Evolutionary conservation across 2,888 invertebrate genomes (phyloP).

Genomic region (Sinelater perroti): DNA sequence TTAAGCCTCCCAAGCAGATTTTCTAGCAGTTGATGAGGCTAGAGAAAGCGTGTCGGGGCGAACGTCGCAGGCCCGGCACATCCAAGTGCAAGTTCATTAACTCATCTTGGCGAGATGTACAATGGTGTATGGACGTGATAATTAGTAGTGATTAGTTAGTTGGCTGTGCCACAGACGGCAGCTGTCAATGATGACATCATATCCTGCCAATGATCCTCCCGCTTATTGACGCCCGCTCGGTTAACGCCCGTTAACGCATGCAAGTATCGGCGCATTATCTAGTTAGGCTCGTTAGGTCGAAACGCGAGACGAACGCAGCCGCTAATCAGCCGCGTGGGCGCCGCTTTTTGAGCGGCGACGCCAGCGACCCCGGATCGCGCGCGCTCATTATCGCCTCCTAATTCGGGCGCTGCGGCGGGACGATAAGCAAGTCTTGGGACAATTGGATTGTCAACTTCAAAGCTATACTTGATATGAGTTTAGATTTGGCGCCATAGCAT

Average conservation of each 20-base stretch:
- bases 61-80: not conserved
- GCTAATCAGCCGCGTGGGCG: slow-evolving; percentile 15
- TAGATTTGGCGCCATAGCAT: slow-evolving; percentile 52
- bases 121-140: slow-evolving; percentile 32
- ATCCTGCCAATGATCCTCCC: slow-evolving; percentile 55
- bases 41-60: too few relatives aligned
- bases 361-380: too few relatives aligned
- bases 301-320: slow-evolving; percentile 28
- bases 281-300: slow-evolving; percentile 42
- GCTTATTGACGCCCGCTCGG: slow-evolving; percentile 53
- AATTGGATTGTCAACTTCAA: slow-evolving; percentile 59
- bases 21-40: too few relatives aligned
- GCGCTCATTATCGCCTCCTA: slow-evolving; percentile 33
- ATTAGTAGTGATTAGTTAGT: slow-evolving; percentile 40
- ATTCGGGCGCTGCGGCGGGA: slow-evolving; percentile 27
- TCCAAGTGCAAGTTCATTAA: slow-evolving; percentile 34
- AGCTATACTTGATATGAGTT: slow-evolving; percentile 56
- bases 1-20: too few relatives aligned
- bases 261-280: slow-evolving; percentile 49
- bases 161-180: slow-evolving; percentile 48
- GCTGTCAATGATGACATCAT: slow-evolving; percentile 58
- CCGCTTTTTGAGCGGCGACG: too few relatives aligned
- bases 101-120: slow-evolving; percentile 18
- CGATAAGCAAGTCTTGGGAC: slow-evolving; percentile 52
- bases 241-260: slow-evolving; percentile 43